A percentile compares a stretch with the other conserved stretches of the same genome.
phyloP scores from a whole-genome alignment of 2,797 vertebrate species.

The Crenichthys baileyi region DNA sequence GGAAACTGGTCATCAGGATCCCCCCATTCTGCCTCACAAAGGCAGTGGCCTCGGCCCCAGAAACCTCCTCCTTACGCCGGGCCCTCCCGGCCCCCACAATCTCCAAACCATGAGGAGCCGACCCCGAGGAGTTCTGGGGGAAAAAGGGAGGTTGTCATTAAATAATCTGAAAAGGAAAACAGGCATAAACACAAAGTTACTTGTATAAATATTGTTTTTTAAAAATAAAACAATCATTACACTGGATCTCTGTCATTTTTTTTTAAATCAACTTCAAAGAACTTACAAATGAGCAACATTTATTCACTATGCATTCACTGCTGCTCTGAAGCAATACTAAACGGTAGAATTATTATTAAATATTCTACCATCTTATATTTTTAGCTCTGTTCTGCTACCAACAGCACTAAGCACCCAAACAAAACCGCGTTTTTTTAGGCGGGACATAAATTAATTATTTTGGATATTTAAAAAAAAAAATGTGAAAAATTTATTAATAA shows the following conservation, averaged over 20 bases:
- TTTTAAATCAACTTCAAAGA: not conserved
- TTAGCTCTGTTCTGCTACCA: not conserved
- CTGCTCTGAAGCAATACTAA: not conserved
- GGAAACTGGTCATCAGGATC: not conserved
- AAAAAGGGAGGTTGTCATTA: not conserved
- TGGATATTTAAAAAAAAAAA: not conserved
- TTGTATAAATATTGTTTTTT: not conserved
- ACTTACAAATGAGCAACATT: not conserved
- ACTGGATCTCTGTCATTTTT: not conserved
- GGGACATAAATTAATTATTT: not conserved
- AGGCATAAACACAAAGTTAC: not conserved
- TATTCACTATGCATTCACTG: not conserved
- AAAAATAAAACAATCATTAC: not conserved
- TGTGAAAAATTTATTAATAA: not conserved
- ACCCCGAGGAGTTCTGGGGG: not conserved
- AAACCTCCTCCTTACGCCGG: not conserved
- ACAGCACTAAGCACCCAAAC: not conserved
- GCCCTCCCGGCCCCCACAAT: not conserved
- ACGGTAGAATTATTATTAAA: not conserved
- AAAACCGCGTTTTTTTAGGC: not conserved
- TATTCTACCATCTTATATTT: not conserved
- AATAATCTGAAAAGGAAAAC: not conserved
- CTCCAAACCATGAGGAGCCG: not conserved
- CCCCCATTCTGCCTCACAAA: not conserved
- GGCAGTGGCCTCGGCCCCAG: not conserved